A percentile compares a stretch with the other conserved stretches of the same genome.
Conservation (phyloP, 2,797 vertebrate genomes). For the Melanotaenia maccullochi region DNA sequence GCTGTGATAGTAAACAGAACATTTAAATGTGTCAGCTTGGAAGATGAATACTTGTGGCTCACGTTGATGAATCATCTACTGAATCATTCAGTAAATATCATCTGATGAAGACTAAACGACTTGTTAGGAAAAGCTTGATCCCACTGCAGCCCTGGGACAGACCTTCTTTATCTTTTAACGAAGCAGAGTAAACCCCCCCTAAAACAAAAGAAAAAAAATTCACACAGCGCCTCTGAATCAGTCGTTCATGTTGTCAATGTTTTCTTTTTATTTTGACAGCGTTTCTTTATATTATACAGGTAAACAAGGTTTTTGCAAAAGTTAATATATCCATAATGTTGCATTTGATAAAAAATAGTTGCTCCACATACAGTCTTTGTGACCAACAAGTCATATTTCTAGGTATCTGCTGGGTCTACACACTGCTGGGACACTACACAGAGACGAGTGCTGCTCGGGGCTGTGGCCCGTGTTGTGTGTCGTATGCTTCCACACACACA, state of each 20-base stretch:
- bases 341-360: conserved; percentile 99
- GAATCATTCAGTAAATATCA: neutral
- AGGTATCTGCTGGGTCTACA: conserved; percentile 95
- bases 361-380: conserved; percentile 97
- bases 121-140: neutral
- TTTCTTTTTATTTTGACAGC: conserved; percentile 92
- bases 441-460: conserved; percentile 89
- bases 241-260: conserved; percentile 79
- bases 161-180: too few species aligned
- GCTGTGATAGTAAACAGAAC: too few species aligned
- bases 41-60: too few species aligned
- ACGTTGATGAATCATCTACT: neutral
- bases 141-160: too few species aligned
- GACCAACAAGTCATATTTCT: conserved; percentile 98
- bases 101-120: neutral
- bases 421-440: conserved; percentile 95
- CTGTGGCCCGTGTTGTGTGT: conserved; percentile 57
- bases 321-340: conserved; percentile 99
- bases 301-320: conserved; percentile 99
- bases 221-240: conserved; percentile 47
- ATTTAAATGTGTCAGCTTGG: too few species aligned
- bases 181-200: too few species aligned
- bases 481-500: conserved; percentile 57
- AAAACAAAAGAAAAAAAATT: conserved; percentile 27
- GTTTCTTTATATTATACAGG: conserved; percentile 99